These are phyloP conservation scores for Odontocerum albicorne DNA, from an alignment of 2,888 invertebrate genomes.

Conservation along the genomic window DNA sequence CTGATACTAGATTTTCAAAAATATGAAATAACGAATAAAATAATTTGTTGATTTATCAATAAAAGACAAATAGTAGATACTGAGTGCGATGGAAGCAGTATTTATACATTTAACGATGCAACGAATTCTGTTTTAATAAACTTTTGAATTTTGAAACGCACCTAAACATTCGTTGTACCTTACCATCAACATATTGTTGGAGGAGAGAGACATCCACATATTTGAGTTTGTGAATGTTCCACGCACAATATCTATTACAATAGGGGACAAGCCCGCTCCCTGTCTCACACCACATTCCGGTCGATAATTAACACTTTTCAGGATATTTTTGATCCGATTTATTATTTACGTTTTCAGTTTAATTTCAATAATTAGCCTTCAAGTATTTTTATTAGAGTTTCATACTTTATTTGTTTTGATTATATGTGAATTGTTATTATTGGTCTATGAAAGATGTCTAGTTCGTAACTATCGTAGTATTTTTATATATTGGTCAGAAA, in stretches of 20 bases:
- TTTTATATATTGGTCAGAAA: constrained; percentile 16
- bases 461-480: constrained; percentile 28
- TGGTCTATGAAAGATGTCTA: constrained; percentile 30
- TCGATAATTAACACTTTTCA: neutral
- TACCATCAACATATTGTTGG: no score
- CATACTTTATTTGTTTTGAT: constrained; percentile 17
- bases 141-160: no score
- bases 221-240: constrained; percentile 6
- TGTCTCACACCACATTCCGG: neutral
- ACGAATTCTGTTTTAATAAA: no score
- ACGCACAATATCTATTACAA: neutral
- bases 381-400: constrained; percentile 24
- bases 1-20: no score
- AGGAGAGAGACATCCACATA: neutral
- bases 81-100: no score
- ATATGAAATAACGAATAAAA: no score
- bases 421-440: constrained; percentile 29
- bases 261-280: neutral
- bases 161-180: no score
- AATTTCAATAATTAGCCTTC: constrained; percentile 19
- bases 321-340: constrained; percentile 1
- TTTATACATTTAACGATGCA: no score
- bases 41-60: no score
- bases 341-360: constrained; percentile 16
- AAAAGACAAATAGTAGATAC: no score